Conservation (phyloP, 64 coral and sea anemone genomes). For the Actinia tenebrosa region DNA sequence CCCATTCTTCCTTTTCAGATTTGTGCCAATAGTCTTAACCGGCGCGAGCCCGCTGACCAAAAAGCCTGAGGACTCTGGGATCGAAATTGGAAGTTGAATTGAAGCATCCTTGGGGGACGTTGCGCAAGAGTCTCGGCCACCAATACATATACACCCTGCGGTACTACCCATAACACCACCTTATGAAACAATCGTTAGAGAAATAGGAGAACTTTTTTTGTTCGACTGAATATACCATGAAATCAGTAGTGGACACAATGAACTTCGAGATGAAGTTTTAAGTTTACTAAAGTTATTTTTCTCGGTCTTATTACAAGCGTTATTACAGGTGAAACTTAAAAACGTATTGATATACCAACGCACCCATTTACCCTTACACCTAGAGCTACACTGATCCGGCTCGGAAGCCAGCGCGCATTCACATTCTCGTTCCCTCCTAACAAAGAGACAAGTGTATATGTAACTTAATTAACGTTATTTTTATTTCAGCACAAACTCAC, state of each 20-base stretch:
- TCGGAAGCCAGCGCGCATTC: background rate
- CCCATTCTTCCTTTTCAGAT: background rate
- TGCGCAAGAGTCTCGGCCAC: too few species aligned
- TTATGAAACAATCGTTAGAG: too few species aligned
- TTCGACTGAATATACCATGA: background rate
- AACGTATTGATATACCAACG: conserved; percentile 7
- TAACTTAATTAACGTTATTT: conserved; percentile 42
- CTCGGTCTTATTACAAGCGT: conserved; percentile 25
- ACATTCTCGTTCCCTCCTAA: background rate
- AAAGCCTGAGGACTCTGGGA: too few species aligned
- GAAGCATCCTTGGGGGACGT: too few species aligned
- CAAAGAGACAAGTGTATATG: conserved; percentile 30
- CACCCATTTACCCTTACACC: conserved; percentile 9
- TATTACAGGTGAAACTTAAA: conserved; percentile 25
- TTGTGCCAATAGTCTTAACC: too few species aligned
- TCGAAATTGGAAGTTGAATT: too few species aligned
- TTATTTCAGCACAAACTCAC: conserved; percentile 98
- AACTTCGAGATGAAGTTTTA: background rate
- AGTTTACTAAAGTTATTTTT: conserved; percentile 17
- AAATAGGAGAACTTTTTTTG: too few species aligned
- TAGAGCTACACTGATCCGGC: background rate
- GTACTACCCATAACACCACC: too few species aligned
- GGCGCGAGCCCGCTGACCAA: too few species aligned
- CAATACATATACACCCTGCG: too few species aligned
- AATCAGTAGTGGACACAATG: background rate